These are phyloP conservation scores for Agriotes lineatus DNA, from an alignment of 2,888 invertebrate genomes.

Conservation along the genomic window DNA sequence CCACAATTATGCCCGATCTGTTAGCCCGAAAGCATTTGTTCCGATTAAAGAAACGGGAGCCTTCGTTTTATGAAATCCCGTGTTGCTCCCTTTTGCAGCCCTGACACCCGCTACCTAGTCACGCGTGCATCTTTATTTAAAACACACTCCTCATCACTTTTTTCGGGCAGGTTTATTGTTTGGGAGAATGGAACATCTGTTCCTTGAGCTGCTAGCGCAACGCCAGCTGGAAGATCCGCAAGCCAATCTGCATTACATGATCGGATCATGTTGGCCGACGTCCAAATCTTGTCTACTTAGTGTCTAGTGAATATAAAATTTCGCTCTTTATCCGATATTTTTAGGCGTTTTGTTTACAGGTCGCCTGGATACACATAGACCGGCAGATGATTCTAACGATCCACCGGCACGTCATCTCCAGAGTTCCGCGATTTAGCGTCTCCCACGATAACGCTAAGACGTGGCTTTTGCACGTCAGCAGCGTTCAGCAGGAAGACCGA, in stretches of 20 bases:
- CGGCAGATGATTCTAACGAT: conserved; percentile 94
- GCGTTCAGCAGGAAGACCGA: conserved; percentile 91
- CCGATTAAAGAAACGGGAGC: not conserved
- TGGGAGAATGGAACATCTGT: conserved; percentile 52
- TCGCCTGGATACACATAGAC: conserved; percentile 96
- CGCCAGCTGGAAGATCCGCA: conserved; percentile 53
- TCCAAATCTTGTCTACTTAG: conserved; percentile 53
- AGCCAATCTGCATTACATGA: conserved; percentile 59
- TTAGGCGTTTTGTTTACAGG: conserved; percentile 70
- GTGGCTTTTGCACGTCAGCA: conserved; percentile 90
- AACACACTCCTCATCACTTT: conserved; percentile 50
- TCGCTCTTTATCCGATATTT: conserved; percentile 33
- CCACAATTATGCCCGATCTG: conserved; percentile 1
- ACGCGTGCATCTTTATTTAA: conserved; percentile 47
- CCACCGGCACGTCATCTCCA: conserved; percentile 91
- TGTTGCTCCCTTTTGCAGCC: conserved; percentile 9
- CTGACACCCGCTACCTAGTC: conserved; percentile 28
- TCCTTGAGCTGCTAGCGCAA: conserved; percentile 51
- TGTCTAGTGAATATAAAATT: conserved; percentile 49
- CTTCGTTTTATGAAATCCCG: conserved; percentile 7
- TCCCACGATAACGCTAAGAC: conserved; percentile 93
- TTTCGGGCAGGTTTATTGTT: conserved; percentile 48
- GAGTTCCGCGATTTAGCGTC: conserved; percentile 91
- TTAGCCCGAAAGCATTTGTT: not conserved
- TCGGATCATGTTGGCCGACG: conserved; percentile 56